These are phyloP conservation scores for Mimumesa dahlbomi DNA, from an alignment of 2,888 invertebrate genomes.

Conservation along the genomic window DNA sequence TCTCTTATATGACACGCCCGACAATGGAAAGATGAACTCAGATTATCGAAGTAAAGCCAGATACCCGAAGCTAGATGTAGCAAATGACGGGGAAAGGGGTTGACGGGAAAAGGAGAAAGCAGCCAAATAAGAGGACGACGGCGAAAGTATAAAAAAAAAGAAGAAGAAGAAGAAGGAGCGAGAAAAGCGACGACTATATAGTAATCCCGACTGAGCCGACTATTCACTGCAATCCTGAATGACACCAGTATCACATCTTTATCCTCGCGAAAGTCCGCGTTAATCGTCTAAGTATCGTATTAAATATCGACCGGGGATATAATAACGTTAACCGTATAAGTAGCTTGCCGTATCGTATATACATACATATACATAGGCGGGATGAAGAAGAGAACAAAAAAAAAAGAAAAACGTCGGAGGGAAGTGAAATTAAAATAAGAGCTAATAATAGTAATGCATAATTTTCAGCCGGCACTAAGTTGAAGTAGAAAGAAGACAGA, in stretches of 20 bases:
- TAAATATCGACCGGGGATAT: neutral
- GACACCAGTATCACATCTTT: neutral
- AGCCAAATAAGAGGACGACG: conserved; percentile 25
- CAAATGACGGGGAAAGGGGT: neutral
- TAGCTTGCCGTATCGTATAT: neutral
- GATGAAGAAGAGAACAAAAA: conserved; percentile 2
- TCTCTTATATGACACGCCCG: no score
- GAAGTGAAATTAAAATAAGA: conserved; percentile 40
- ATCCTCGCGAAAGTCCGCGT: neutral
- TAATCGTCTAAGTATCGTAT: conserved; percentile 6
- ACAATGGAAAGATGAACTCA: neutral
- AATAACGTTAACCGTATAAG: conserved; percentile 19
- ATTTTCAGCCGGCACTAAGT: conserved; percentile 21
- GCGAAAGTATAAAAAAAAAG: no score
- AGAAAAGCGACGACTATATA: conserved; percentile 24
- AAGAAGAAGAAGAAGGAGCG: conserved; percentile 17
- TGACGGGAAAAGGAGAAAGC: neutral
- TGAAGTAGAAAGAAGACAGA: conserved; percentile 15
- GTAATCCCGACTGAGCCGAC: conserved; percentile 39
- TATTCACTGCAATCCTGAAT: conserved; percentile 24
- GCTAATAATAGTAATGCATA: conserved; percentile 22
- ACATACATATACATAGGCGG: neutral
- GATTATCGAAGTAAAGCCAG: neutral
- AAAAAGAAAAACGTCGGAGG: neutral
- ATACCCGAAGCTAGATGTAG: no score